Evolutionary conservation across 2,888 invertebrate species (phyloP).

Genomic region (Lutraria lutraria): DNA sequence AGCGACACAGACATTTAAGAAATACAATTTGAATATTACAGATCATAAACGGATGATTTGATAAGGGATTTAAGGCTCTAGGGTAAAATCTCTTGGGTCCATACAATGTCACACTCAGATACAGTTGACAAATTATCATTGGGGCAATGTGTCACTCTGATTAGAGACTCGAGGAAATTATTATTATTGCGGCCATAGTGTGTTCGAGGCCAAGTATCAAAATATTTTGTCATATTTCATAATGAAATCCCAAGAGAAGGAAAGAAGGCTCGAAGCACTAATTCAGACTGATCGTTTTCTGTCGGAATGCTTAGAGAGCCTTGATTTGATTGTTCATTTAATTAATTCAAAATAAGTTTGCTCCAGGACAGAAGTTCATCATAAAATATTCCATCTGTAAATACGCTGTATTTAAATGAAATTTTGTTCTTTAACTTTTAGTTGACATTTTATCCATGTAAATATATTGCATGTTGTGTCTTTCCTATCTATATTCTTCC

Average conservation of each 20-base stretch:
- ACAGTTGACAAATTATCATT: slow-evolving; percentile 66
- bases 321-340: background rate
- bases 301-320: background rate
- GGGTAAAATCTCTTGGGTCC: slow-evolving; percentile 45
- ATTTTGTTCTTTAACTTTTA: background rate
- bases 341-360: slow-evolving; percentile 8
- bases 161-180: slow-evolving; percentile 49
- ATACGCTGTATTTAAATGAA: background rate
- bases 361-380: background rate
- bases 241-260: background rate
- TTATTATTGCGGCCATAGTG: slow-evolving; percentile 43
- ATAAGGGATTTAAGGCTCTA: slow-evolving; percentile 54
- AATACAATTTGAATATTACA: slow-evolving; percentile 67
- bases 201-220: slow-evolving; percentile 31
- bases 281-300: background rate
- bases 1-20: slow-evolving; percentile 51
- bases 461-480: background rate
- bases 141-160: slow-evolving; percentile 63
- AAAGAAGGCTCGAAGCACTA: background rate
- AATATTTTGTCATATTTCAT: slow-evolving; percentile 38
- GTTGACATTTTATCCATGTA: background rate
- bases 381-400: background rate
- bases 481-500: background rate
- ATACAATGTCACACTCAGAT: slow-evolving; percentile 61
- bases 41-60: slow-evolving; percentile 69